These are phyloP conservation scores for Calidris pugnax DNA, from an alignment of 2,113 vertebrate species.

Conservation along the genomic window DNA sequence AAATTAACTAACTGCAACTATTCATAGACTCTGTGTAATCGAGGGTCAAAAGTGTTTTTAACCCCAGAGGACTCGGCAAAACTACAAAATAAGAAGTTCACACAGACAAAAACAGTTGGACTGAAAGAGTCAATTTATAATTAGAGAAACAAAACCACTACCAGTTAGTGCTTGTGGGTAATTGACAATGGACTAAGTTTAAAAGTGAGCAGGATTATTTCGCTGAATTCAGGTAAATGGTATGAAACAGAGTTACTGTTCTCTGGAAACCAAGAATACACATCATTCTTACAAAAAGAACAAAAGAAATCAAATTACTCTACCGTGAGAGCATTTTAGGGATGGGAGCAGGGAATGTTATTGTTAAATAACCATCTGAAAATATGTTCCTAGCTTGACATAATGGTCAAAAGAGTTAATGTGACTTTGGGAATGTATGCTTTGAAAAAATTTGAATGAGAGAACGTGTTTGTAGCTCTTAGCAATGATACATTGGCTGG, in stretches of 20 bases:
- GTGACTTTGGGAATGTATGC: fast-evolving
- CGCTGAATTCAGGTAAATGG: fast-evolving
- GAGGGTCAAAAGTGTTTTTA: neutral
- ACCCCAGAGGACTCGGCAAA: neutral
- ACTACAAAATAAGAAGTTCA: neutral
- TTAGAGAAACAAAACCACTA: neutral
- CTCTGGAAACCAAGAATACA: neutral
- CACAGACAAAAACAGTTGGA: neutral
- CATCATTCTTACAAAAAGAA: neutral
- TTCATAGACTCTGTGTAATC: fast-evolving
- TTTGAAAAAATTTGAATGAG: neutral
- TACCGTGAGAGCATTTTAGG: neutral
- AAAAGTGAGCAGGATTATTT: fast-evolving
- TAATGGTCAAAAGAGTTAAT: neutral
- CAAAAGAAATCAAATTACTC: neutral
- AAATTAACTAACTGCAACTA: neutral
- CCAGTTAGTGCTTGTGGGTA: neutral
- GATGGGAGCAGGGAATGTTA: neutral
- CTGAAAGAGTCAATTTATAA: neutral
- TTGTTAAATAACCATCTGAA: neutral
- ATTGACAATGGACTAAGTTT: neutral
- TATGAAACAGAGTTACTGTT: neutral
- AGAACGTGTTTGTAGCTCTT: neutral
- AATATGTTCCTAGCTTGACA: fast-evolving
- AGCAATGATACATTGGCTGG: fast-evolving